Percentiles rank a stretch among this genome's conserved stretches.
Evolutionary conservation across 2,888 invertebrate species (phyloP).

Genomic region (Gerris lacustris): DNA sequence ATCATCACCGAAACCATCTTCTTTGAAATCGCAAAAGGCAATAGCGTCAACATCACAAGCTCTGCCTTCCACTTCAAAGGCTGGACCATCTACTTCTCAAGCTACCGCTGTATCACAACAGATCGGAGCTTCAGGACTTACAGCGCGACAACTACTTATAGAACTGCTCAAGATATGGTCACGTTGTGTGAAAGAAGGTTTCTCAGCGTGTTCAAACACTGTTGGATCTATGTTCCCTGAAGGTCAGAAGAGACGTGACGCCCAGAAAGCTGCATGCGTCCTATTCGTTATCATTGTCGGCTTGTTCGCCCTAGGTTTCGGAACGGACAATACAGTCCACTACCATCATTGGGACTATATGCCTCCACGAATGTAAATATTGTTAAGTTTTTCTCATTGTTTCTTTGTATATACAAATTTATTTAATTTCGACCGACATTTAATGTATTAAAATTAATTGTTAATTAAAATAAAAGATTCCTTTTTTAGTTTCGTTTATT

Average conservation of each 20-base stretch:
- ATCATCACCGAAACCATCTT: not conserved
- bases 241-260: constrained; percentile 51
- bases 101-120: not conserved
- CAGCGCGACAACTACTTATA: constrained; percentile 49
- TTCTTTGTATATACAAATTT: not conserved
- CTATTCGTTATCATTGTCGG: constrained; percentile 66
- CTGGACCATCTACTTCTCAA: not conserved
- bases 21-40: constrained; percentile 16
- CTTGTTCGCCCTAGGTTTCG: constrained; percentile 60
- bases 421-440: not conserved
- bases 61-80: not conserved
- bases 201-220: constrained; percentile 48
- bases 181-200: constrained; percentile 45
- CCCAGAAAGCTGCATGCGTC: constrained; percentile 64
- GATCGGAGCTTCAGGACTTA: constrained; percentile 35
- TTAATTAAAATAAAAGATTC: not conserved
- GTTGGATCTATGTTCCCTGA: constrained; percentile 37
- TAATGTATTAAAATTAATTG: not conserved
- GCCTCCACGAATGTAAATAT: constrained; percentile 51
- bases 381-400: not conserved
- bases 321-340: constrained; percentile 51
- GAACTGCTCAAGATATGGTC: constrained; percentile 41
- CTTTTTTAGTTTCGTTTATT: too few relatives aligned
- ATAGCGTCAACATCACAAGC: not conserved
- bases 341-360: constrained; percentile 82